Base-by-base conservation (phyloP, 2,888 invertebrate genomes). In the Nasonia oneida region DNA sequence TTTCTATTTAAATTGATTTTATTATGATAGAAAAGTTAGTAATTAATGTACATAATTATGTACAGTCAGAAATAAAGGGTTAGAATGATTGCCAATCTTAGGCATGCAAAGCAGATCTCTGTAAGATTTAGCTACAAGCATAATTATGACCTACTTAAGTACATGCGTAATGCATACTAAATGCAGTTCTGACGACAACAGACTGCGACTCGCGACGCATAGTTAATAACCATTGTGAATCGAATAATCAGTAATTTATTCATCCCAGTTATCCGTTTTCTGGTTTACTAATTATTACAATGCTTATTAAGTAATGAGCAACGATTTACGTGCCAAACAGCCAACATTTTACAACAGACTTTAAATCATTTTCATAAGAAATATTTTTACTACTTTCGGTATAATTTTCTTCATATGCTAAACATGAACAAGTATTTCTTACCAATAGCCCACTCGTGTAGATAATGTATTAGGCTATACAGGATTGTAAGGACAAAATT, bases 401-500 rank as follows among this genome's bases (percentile, higher is more conserved):
- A 76, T 67, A 77, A 67, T 75, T 77, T 61, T 61, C 5, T 83
- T 70, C 3, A 57, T 14, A 33, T 12, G 8, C 29, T 47, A 42
- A 64, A 70, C 70, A 18, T 4, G 23, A n/a, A 53, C 33, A 2
- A 61, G 12, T 73, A 23, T 61, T 47, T 61, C 71, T 79, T 67
- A 74, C 42, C 50, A 70, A 75, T 79, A n/a, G 67, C 42, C 23
- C 75, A 80, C 50, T 75, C 67, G 15, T 57, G 53, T 75, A 84
- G 18, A 75, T 80, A 75, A 15, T 73, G 47, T 78, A 83, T 47
- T 78, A 71, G 23, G 4, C 37, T 78, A 78, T 83, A 71, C 64
- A 78, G 73, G 64, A 83, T 50, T 83, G 78, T 83, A 78, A 64
- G 64, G 50, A 47, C 79, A 23, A 15, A 83, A 80, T 75, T 84